Conservation (phyloP, 2,797 vertebrate genomes). For the Macrochelys suwanniensis region DNA sequence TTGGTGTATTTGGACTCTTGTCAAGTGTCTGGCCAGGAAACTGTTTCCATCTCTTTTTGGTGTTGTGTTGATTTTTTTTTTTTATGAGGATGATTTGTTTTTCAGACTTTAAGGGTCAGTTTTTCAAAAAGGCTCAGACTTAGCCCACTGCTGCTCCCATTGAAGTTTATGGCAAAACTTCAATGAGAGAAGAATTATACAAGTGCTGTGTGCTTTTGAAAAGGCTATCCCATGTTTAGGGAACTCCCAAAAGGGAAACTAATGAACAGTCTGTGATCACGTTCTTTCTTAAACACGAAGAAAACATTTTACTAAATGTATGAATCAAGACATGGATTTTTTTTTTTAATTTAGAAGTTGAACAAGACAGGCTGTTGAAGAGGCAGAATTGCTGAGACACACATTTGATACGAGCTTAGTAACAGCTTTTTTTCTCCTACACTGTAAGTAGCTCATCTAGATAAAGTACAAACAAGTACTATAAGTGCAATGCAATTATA, state of each 20-base stretch:
- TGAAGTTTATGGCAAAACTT: not conserved
- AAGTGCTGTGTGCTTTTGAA: constrained; percentile 2
- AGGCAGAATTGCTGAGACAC: constrained; percentile 15
- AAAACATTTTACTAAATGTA: not conserved
- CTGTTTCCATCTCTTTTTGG: not conserved
- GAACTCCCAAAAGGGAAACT: not conserved
- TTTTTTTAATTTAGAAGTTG: not conserved
- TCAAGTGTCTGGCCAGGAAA: not conserved
- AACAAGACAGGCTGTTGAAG: constrained; percentile 9
- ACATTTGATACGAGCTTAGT: constrained; percentile 49
- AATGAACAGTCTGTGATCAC: constrained; percentile 20
- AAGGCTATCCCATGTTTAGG: not conserved
- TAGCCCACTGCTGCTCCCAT: not conserved
- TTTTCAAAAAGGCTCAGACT: not conserved
- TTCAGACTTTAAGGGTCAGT: not conserved
- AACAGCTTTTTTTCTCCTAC: constrained; percentile 59
- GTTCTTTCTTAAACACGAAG: constrained; percentile 15
- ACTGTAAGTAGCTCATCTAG: constrained; percentile 54
- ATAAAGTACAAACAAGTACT: constrained; percentile 56
- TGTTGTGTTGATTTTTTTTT: not conserved
- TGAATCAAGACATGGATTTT: not conserved
- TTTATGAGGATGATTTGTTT: not conserved
- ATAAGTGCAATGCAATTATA: constrained; percentile 71
- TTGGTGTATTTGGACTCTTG: not conserved
- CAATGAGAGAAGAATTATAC: not conserved